A percentile compares a stretch with the other conserved stretches of the same genome.
These are phyloP conservation scores for Cyphomyrus plagiostoma DNA, from an alignment of 2,113 vertebrate species.

Conservation along the genomic window DNA sequence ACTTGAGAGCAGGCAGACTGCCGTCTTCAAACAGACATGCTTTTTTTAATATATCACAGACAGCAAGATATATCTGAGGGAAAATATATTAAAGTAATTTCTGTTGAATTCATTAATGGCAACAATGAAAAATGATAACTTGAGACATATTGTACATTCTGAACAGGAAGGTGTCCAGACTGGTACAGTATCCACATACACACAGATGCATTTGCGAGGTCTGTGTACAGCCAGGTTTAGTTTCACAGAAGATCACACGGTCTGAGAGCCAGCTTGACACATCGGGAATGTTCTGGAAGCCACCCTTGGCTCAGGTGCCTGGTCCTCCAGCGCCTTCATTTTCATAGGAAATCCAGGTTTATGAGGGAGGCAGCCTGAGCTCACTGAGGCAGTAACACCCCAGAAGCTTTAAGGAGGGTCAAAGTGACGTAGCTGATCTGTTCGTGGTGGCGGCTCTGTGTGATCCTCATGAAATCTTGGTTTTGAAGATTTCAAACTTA, in stretches of 20 bases:
- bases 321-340: neutral
- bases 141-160: neutral
- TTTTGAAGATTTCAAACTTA: no score
- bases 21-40: neutral
- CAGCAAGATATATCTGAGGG: neutral
- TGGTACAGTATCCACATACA: neutral
- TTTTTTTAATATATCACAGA: neutral
- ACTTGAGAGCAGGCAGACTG: neutral
- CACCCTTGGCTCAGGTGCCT: neutral
- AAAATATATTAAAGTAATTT: neutral
- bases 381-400: neutral
- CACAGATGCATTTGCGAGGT: neutral
- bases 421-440: neutral
- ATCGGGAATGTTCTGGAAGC: neutral
- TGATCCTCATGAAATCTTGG: no score
- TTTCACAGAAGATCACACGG: neutral
- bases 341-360: neutral
- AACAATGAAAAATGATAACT: neutral
- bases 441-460: neutral
- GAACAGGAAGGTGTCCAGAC: neutral
- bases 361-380: neutral
- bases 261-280: conserved; percentile 8
- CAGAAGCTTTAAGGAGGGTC: neutral
- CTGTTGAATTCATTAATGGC: neutral
- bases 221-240: neutral